Evolutionary conservation across 2,797 vertebrate species (phyloP).

Genomic region (Phoebastria nigripes): DNA sequence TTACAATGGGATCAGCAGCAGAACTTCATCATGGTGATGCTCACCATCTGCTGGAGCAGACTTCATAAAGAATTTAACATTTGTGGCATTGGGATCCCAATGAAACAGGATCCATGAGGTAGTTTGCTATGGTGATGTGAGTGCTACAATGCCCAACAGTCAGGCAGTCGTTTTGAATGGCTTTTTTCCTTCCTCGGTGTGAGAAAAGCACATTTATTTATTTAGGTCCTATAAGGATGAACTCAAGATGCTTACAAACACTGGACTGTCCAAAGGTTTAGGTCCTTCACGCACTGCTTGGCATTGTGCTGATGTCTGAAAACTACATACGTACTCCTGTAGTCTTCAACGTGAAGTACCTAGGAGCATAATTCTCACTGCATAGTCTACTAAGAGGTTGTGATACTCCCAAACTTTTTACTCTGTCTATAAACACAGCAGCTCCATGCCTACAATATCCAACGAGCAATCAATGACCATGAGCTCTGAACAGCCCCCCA

Average conservation of each 20-base stretch:
- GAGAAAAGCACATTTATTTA: neutral
- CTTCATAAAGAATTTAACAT: neutral
- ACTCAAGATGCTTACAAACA: neutral
- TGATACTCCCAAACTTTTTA: neutral
- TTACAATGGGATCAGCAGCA: neutral
- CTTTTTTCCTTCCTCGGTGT: neutral
- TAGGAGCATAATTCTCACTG: neutral
- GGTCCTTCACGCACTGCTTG: neutral
- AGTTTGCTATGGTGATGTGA: neutral
- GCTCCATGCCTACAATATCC: neutral
- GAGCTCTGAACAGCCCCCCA: neutral
- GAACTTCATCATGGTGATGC: neutral
- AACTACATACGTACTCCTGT: neutral
- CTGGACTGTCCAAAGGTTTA: neutral
- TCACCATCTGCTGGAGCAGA: conserved; percentile 3
- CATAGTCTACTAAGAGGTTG: neutral
- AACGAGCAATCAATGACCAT: neutral
- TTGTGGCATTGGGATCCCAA: neutral
- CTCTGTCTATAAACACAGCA: neutral
- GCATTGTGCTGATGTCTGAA: neutral
- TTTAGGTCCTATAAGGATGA: neutral
- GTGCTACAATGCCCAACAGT: neutral
- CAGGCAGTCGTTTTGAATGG: neutral
- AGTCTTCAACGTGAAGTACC: neutral
- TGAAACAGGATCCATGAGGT: neutral